Evolutionary conservation across 2,113 vertebrate genomes (phyloP).

Genomic region (Spea multiplicata): DNA sequence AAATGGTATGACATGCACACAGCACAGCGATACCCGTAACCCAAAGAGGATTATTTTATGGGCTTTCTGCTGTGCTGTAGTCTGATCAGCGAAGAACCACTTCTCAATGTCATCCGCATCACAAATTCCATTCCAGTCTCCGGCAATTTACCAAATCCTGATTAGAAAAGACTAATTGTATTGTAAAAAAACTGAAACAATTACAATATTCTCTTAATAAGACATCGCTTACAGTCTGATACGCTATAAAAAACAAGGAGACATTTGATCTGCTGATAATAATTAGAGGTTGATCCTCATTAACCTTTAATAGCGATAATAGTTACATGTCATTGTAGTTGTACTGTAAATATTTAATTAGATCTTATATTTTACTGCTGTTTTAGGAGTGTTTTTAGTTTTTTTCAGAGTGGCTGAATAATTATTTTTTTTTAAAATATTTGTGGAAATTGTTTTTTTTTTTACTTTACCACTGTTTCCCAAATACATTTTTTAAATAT

Average conservation of each 20-base stretch:
- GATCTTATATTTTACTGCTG: background rate
- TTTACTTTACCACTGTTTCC: no score
- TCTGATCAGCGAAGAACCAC: background rate
- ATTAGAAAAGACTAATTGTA: background rate
- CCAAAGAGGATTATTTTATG: no score
- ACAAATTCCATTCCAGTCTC: background rate
- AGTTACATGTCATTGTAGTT: background rate
- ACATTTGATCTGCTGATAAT: background rate
- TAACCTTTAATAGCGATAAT: background rate
- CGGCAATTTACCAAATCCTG: background rate
- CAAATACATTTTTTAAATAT: no score
- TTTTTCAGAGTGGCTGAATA: no score
- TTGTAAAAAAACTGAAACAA: background rate
- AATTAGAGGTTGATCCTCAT: background rate
- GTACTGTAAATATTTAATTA: conserved; percentile 4
- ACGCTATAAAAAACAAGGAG: background rate
- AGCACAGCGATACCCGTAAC: no score
- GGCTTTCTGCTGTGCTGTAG: no score
- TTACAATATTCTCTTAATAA: background rate
- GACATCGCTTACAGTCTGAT: background rate
- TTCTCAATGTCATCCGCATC: background rate
- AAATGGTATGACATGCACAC: no score
- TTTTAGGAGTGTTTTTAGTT: background rate
- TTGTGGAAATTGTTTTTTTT: no score
- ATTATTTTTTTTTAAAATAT: no score